Evolutionary conservation across 2,113 vertebrate genomes (phyloP), one percentile per base, ranked within the genome.

Genomic region (Scopus umbretta): DNA sequence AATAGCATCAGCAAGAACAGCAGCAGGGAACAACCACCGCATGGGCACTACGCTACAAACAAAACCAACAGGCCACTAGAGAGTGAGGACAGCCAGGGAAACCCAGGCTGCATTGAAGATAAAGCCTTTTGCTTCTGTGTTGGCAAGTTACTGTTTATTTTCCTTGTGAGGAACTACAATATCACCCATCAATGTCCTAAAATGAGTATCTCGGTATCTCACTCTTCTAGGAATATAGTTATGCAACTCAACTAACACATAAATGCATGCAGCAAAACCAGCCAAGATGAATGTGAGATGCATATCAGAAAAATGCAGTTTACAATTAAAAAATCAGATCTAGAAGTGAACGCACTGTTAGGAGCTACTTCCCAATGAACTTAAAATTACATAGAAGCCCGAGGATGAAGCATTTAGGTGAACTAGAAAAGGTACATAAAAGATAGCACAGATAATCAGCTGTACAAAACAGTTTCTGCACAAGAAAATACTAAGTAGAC

Each of bases 31-130:
- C 29, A 22, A 45, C 20, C 11, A 23, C 43, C 6, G 10, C 27
- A 25, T 0, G 0, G 45, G 38, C 10, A 18, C 38, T 30, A 34
- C 0, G 2, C 22, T 74, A n/a, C 23, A 52, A 25, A 47, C 11
- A 81, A 62, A 71, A 16, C 21, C 45, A 78, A 18, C 15, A 63
- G 55, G 58, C 29, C 19, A 20, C 55, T 32, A 7, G 19, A 45
- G 53, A 87, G 55, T 2, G 5, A 80, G 42, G 42, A 16, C 0
- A 2, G 70, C 23, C 1, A 3, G 73, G 32, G 36, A 71, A 79
- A 65, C 55, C 10, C 45, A 73, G 66, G 58, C 11, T 73, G 15
- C 3, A 2, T 13, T 82, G 50, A 62, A 40, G 53, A 66, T 6
- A 30, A 40, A 58, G n/a, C 5, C 30, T 71, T 80, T 74, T 3